Conservation (phyloP, 2,113 vertebrate genomes). For the Corvus hawaiiensis region DNA sequence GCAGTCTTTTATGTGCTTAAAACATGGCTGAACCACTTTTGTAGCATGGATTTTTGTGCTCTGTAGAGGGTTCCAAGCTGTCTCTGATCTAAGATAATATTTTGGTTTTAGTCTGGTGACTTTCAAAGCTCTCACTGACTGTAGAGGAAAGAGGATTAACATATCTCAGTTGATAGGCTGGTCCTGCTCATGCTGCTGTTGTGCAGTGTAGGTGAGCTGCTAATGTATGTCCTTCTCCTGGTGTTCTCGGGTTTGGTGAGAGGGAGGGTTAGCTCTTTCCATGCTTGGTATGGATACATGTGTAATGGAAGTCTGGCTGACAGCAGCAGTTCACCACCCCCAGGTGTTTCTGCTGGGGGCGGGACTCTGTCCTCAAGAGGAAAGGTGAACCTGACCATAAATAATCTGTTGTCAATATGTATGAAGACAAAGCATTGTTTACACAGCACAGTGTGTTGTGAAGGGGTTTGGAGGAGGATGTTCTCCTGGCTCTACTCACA, state of each 20-base stretch:
- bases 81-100: not conserved
- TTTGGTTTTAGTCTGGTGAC: not conserved
- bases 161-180: not conserved
- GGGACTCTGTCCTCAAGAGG: not conserved
- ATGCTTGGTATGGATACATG: not conserved
- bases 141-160: not conserved
- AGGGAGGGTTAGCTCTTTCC: not conserved
- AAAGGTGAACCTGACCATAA: not conserved
- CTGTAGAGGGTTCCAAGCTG: not conserved
- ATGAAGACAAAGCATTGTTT: not conserved
- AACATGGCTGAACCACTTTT: not conserved
- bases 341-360: not conserved
- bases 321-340: not conserved
- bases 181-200: not conserved
- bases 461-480: not conserved
- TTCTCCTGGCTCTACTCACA: not conserved
- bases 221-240: accelerated
- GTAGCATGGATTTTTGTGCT: not conserved
- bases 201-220: not conserved
- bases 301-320: not conserved
- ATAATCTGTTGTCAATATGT: not conserved
- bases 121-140: not conserved
- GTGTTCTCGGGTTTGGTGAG: not conserved
- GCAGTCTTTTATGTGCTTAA: not conserved
- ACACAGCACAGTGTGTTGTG: not conserved